Conservation (phyloP, 2,113 vertebrate genomes). For the Acanthochromis polyacanthus region DNA sequence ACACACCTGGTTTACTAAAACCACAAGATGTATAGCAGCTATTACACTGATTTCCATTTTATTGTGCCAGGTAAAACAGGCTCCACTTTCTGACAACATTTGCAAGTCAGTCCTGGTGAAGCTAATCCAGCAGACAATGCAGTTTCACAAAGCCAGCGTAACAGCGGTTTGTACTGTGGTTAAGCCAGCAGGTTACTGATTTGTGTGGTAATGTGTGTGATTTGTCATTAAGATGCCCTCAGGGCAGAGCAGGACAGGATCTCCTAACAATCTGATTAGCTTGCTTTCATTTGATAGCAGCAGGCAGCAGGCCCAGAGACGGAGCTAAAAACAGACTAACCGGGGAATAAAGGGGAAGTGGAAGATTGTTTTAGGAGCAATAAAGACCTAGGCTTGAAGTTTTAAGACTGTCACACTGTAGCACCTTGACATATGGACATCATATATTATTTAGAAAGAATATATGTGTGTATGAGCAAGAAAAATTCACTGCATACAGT, state of each 20-base stretch:
- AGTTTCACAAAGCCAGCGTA: background rate
- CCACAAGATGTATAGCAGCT: background rate
- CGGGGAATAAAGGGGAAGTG: slow-evolving; percentile 40
- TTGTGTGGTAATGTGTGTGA: slow-evolving; percentile 31
- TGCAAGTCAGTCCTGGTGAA: background rate
- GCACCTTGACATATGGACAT: background rate
- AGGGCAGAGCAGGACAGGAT: slow-evolving; percentile 60
- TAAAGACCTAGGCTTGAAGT: slow-evolving; percentile 18
- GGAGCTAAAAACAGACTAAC: slow-evolving; percentile 66
- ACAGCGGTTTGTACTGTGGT: slow-evolving; percentile 5
- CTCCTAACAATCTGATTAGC: slow-evolving; percentile 73
- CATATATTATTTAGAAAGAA: background rate
- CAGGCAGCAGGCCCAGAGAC: slow-evolving; percentile 60
- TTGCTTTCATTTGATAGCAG: slow-evolving; percentile 71
- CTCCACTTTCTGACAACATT: background rate
- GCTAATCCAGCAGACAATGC: background rate
- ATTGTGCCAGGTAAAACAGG: background rate
- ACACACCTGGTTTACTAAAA: background rate
- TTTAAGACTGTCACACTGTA: background rate
- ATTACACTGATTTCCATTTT: background rate
- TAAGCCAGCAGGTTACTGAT: slow-evolving; percentile 11
- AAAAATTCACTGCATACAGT: too few relatives aligned
- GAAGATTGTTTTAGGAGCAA: slow-evolving; percentile 30
- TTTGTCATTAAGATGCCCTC: slow-evolving; percentile 63
- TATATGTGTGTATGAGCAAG: too few relatives aligned